A percentile compares a stretch with the other conserved stretches of the same genome.
Evolutionary conservation across 2,888 invertebrate species (phyloP).

Genomic region (Erebia palarica): DNA sequence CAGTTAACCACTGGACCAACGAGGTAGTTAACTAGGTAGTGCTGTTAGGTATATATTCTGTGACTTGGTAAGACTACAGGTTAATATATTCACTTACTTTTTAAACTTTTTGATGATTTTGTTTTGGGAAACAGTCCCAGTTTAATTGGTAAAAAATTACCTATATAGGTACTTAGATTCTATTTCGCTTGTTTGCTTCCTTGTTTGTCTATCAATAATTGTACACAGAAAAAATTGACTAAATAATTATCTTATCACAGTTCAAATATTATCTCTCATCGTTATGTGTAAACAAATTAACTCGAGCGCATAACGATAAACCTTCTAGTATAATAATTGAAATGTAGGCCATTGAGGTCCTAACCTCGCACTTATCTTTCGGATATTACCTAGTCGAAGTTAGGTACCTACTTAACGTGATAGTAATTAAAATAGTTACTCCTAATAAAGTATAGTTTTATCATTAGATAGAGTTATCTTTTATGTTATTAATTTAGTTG

Average conservation of each 20-base stretch:
- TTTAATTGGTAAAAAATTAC: too few species aligned
- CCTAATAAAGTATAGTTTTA: slow-evolving; percentile 9
- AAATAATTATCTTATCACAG: neutral
- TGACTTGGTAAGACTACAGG: too few species aligned
- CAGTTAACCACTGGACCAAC: too few species aligned
- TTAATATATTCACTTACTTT: too few species aligned
- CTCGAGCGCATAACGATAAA: slow-evolving; percentile 3
- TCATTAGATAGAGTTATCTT: slow-evolving; percentile 11
- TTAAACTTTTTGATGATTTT: too few species aligned
- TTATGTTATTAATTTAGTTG: slow-evolving; percentile 14
- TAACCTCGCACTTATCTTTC: neutral
- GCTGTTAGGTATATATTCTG: too few species aligned
- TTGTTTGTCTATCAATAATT: too few species aligned
- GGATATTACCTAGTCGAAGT: slow-evolving; percentile 2
- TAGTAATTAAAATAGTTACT: slow-evolving; percentile 10
- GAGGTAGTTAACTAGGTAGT: too few species aligned
- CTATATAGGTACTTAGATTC: too few species aligned
- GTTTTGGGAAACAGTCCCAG: too few species aligned
- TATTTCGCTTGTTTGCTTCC: too few species aligned
- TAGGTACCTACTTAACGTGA: neutral
- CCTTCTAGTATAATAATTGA: slow-evolving; percentile 15
- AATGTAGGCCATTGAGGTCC: slow-evolving; percentile 19
- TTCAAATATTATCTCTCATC: neutral
- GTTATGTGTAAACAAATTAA: neutral
- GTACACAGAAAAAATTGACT: neutral